phyloP scores from a whole-genome alignment of 1,140 invertebrate genomes.

The Araneus ventricosus region DNA sequence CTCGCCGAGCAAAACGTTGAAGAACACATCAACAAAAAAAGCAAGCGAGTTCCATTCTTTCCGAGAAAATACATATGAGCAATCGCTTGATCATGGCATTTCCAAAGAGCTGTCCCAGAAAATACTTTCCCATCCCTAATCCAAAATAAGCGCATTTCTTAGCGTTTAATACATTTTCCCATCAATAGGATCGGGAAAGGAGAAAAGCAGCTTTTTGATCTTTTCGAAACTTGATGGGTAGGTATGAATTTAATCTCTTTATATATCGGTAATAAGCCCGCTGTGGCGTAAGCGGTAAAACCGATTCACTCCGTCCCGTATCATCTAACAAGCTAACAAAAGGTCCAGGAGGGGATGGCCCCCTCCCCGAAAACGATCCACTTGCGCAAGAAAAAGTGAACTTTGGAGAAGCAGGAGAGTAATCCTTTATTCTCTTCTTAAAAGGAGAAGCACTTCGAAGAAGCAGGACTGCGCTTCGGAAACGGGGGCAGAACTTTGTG shows the following conservation, averaged over 20 bases:
- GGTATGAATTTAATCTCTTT: slow-evolving; percentile 31
- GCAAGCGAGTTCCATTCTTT: no score
- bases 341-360: neutral
- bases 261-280: slow-evolving; percentile 27
- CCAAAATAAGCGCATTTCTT: neutral
- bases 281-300: neutral
- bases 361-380: neutral
- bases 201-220: slow-evolving; percentile 16
- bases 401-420: neutral
- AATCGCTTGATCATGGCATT: no score
- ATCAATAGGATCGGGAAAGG: neutral
- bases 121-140: neutral
- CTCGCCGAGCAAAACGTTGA: no score
- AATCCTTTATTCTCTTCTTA: slow-evolving; percentile 27
- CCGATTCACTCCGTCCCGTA: neutral
- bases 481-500: slow-evolving; percentile 27
- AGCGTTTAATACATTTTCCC: neutral
- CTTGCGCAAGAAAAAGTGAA: neutral
- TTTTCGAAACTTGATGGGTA: neutral
- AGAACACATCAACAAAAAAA: no score
- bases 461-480: no score
- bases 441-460: neutral
- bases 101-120: neutral
- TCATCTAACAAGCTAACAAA: slow-evolving; percentile 10
- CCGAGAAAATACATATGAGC: no score